Base-by-base conservation (phyloP, 2,113 vertebrate genomes). In the Formicarius rufipectus region DNA sequence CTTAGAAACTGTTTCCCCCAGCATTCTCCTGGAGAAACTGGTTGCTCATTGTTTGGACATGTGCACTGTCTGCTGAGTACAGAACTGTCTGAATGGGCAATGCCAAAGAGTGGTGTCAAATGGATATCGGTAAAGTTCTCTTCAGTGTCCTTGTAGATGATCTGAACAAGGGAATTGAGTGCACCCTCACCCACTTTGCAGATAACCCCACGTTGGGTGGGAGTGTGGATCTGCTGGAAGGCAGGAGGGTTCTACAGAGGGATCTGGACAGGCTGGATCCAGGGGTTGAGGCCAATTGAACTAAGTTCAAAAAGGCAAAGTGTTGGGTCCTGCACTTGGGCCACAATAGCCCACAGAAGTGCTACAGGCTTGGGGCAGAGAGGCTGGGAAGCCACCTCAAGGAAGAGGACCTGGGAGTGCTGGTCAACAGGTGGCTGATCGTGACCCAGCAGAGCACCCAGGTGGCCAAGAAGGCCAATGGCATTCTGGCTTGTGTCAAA, bases 251-350 rank as follows among this genome's bases (percentile, higher is more conserved):
- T 58, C 42, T 80, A 9, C 52, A 89, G 80, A 45, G 6, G 6
- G 18, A 39, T 50, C n/a, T 50, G 52, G 23, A 22, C 68, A 71
- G 27, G 18, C 23, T 62, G 35, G 35, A 56, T 60, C 2, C 0
- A 8, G 40, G 63, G 7, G 8, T 15, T 0, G 1, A 80, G 62
- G 44, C 14, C 35, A 64, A 0, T 0, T 9, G 10, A 7, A 10
- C 12, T 30, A 78, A 6, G 9, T 11, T 50, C 10, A 62, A 19
- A 8, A 62, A 45, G 22, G 22, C 11, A 16, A 39, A 56, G 2
- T 14, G 12, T 23, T 3, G 1, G 3, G 13, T n/a, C 30, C 55
- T 33, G 10, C 22, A 22, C n/a, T 58, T 40, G 13, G 10, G 15
- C 33, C 1, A 0, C 37, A 68, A 12, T 19, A 20, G 18, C 23